Evolutionary conservation across 2,113 vertebrate genomes (phyloP), one percentile per base, ranked within the genome.

Genomic region (Hyaena hyaena): DNA sequence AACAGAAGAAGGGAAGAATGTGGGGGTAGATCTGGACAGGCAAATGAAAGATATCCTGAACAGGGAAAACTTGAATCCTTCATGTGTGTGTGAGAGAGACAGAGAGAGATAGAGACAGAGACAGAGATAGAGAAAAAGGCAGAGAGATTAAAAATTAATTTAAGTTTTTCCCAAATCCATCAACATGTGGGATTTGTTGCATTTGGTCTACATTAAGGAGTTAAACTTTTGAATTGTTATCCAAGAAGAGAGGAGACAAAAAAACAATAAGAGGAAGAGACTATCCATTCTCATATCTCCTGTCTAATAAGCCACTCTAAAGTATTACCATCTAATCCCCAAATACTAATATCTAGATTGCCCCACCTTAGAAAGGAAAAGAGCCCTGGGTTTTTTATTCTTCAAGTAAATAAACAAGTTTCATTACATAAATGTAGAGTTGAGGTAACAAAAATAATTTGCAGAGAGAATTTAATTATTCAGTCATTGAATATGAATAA

Each of bases 401-500:
- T 80, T 12, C 2, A 86, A 17, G 12, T 48, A 82, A 92, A 68
- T 80, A 61, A 39, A 39, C 7, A 82, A 73, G 2, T 45, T 45
- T 39, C 12, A 48, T 90, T 8, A 39, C 28, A 6, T 39, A 89
- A 95, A 55, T 84, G 6, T 86, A 79, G 45, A 83, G 14, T 55
- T 91, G 66, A 61, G 6, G 2, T 55, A 66, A 61, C 19, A 87
- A 68, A 88, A 96, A 50, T 55, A 77, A n/a, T 89, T 93, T 85
- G 82, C 33, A 84, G 61, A 50, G 31, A 33, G 12, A 91, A 90
- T 68, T 90, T 81, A 93, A 61, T 39, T 31, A 65, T 95, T 93
- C 8, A 69, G 5, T 39, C 31, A 35, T 76, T 66, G 4, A 82
- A 15, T 65, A 7, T 58, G 69, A 93, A 81, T 28, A 73, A 39